phyloP scores from a whole-genome alignment of 2,888 invertebrate genomes.

The Andrena dorsata region DNA sequence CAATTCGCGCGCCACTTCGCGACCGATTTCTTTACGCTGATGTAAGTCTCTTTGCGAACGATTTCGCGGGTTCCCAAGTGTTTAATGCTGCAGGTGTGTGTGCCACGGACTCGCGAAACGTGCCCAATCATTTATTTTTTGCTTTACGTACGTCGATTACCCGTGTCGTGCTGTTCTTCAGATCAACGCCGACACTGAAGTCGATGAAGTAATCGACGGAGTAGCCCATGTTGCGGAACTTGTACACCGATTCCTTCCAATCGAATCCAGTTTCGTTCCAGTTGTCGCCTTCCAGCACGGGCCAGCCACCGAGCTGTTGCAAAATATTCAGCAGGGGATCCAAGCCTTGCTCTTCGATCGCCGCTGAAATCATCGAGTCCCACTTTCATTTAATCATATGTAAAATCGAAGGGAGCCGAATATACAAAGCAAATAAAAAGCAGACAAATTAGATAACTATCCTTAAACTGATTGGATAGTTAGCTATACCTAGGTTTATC shows the following conservation, averaged over 20 bases:
- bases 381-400: not conserved
- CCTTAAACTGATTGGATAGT: too few relatives aligned
- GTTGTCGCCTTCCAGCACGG: constrained; percentile 91
- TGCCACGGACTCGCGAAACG: not conserved
- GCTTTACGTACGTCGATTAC: constrained; percentile 91
- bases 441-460: too few relatives aligned
- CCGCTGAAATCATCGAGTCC: constrained; percentile 85
- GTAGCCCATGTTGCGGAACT: constrained; percentile 92
- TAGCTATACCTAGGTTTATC: too few relatives aligned
- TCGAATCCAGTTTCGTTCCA: constrained; percentile 91
- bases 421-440: too few relatives aligned
- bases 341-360: constrained; percentile 93
- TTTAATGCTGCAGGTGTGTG: not conserved
- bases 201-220: constrained; percentile 96
- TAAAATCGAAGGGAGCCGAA: not conserved
- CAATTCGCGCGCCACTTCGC: constrained; percentile 27
- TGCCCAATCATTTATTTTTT: not conserved
- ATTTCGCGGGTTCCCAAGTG: not conserved
- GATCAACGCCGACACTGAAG: constrained; percentile 94
- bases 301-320: constrained; percentile 95
- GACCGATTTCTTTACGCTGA: not conserved
- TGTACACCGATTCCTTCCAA: constrained; percentile 94
- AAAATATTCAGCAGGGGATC: constrained; percentile 91
- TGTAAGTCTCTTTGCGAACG: not conserved
- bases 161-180: constrained; percentile 94